Evolutionary conservation across 2,888 invertebrate species (phyloP).

Genomic region (Caenorhabditis zanzibari): DNA sequence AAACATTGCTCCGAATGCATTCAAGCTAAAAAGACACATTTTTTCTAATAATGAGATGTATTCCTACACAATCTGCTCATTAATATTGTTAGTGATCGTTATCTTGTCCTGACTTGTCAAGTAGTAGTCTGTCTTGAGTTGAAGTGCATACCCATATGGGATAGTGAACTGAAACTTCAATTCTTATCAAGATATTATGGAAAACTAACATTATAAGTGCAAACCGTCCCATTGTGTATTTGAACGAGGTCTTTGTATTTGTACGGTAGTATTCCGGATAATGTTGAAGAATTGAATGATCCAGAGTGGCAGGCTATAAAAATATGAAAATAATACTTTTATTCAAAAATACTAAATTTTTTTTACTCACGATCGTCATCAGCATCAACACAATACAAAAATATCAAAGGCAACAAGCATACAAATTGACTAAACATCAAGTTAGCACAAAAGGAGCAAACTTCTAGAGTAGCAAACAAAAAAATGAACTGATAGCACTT

Average conservation of each 20-base stretch:
- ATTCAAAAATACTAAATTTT: too few relatives aligned
- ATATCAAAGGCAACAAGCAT: not conserved
- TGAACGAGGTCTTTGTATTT: constrained; percentile 1
- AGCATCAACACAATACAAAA: not conserved
- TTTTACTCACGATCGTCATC: not conserved
- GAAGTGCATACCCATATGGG: constrained; percentile 4
- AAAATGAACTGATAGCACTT: not conserved
- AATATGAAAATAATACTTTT: too few relatives aligned
- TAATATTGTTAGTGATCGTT: not conserved
- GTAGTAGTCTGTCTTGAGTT: constrained; percentile 1
- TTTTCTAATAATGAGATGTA: not conserved
- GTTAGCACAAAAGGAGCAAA: not conserved
- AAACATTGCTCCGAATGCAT: not conserved
- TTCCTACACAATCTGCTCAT: not conserved
- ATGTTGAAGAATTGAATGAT: not conserved
- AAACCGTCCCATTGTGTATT: not conserved
- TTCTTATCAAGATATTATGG: not conserved
- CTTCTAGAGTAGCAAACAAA: not conserved
- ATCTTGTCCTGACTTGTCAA: not conserved
- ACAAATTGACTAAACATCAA: not conserved
- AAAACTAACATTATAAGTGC: not conserved
- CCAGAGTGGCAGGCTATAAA: constrained; percentile 9
- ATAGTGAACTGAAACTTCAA: not conserved
- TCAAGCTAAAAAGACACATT: too few relatives aligned
- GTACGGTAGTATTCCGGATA: not conserved